A percentile compares a stretch with the other conserved stretches of the same genome.
These are phyloP conservation scores for Phyllostomus hastatus DNA, from an alignment of 2,113 vertebrate species.

Conservation along the genomic window DNA sequence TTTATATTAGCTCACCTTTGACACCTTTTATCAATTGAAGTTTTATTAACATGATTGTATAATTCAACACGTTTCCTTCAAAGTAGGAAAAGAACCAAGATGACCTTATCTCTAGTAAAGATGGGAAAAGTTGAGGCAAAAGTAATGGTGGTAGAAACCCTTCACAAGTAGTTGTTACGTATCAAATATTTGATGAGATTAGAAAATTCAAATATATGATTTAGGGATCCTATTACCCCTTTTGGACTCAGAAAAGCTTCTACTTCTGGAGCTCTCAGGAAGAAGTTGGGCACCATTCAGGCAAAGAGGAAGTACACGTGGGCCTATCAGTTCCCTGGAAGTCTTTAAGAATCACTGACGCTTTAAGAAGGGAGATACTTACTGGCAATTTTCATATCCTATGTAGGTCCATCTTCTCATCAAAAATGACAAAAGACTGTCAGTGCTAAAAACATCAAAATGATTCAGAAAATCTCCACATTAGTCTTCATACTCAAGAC, in stretches of 20 bases:
- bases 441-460: background rate
- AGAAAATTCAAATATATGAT: background rate
- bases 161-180: background rate
- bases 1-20: background rate
- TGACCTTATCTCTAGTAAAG: background rate
- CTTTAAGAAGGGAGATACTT: background rate
- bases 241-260: background rate
- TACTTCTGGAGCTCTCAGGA: background rate
- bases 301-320: background rate
- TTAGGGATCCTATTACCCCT: background rate
- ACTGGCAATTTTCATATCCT: background rate
- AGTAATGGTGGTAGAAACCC: background rate
- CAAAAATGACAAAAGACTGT: conserved; percentile 8
- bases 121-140: background rate
- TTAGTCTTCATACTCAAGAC: background rate
- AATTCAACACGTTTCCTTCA: background rate
- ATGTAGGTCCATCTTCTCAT: background rate
- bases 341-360: background rate
- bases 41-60: background rate
- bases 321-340: background rate
- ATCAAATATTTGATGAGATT: background rate
- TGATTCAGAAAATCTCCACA: background rate
- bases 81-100: background rate
- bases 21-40: background rate
- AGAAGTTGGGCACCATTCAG: background rate